Evolutionary conservation across 2,797 vertebrate species (phyloP), one percentile per base, ranked within the genome.

Genomic region (Pristis pectinata): DNA sequence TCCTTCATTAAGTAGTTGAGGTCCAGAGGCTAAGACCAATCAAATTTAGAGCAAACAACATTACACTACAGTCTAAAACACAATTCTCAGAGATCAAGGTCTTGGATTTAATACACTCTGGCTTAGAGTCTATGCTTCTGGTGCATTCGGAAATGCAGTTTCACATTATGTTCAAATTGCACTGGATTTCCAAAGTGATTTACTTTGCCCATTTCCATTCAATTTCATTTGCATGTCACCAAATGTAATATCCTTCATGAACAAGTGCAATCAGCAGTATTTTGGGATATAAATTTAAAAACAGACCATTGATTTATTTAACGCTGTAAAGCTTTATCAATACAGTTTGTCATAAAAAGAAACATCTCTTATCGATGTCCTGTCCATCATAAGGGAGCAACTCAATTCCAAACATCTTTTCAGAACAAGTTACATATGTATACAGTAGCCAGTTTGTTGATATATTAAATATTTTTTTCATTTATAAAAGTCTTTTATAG

Each of bases 1-100:
- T 53, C 92, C 27, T 94, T 94, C 92, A 76, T 94, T 76, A 94
- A 76, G 70, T 30, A 17, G 92, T 74, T 94, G 92, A 94, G 92
- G 70, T 94, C 92, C 27, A 76, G 70, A 53, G 92, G 92, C 44
- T 17, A 94, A 74, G 70, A 49, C 70, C 41, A 94, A n/a, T 94
- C 70, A 74, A 34, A 53, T 34, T 8, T 30, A 56, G 44, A 76
- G 70, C 44, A 76, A 19, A 74, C 30, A 6, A 41, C 30, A 34
- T 72, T 74, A 76, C 93, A 56, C 92, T 94, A 74, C 24, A 53
- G 11, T 56, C 70, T 76, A 19, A 94, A 74, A 53, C 19, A 27
- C 44, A 94, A n/a, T 74, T 93, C 70, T 76, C 49, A 94, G 92
- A 72, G 41, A 76, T 72, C 44, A 76, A 44, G 17, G 92, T 49